Percentiles rank a stretch among this genome's conserved stretches.
Evolutionary conservation across 2,797 vertebrate species (phyloP).

Genomic region (Channa striata): DNA sequence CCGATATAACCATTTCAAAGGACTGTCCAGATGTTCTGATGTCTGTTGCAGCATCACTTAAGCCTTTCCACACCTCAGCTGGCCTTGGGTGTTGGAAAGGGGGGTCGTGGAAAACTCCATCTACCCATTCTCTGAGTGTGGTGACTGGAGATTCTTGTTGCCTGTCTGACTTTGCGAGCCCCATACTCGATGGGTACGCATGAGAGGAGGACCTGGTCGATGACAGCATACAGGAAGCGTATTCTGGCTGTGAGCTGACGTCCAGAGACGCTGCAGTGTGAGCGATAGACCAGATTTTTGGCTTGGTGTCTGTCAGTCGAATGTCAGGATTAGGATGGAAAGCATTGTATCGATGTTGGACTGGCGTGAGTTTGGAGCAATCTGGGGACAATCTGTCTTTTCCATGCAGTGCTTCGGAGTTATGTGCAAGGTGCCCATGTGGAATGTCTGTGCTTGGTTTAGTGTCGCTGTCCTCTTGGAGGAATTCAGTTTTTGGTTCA

Average conservation of each 20-base stretch:
- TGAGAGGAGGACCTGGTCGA: constrained; percentile 75
- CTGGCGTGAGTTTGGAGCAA: constrained; percentile 76
- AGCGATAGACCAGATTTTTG: constrained; percentile 98
- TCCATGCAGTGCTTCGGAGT: constrained; percentile 74
- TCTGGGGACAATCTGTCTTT: constrained; percentile 87
- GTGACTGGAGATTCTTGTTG: constrained; percentile 93
- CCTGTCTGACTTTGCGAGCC: constrained; percentile 78
- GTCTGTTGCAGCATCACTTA: constrained; percentile 77
- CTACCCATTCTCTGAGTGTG: constrained; percentile 97
- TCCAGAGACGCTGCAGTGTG: constrained; percentile 92
- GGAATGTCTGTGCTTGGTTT: constrained; percentile 39
- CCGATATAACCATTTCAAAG: constrained; percentile 75
- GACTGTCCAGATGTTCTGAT: constrained; percentile 86
- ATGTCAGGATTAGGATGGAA: constrained; percentile 85
- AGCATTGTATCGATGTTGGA: constrained; percentile 76
- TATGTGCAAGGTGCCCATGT: constrained; percentile 39
- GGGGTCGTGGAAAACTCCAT: constrained; percentile 95
- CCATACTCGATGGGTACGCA: constrained; percentile 78
- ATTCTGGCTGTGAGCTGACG: constrained; percentile 84
- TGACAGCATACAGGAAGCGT: constrained; percentile 92
- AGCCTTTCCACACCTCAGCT: constrained; percentile 88
- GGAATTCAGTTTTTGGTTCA: constrained; percentile 84
- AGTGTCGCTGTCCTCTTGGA: constrained; percentile 48
- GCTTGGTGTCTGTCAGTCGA: constrained; percentile 85
- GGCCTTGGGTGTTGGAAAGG: constrained; percentile 90